Base-by-base conservation (phyloP, 2,888 invertebrate genomes). In the Patella pellucida region DNA sequence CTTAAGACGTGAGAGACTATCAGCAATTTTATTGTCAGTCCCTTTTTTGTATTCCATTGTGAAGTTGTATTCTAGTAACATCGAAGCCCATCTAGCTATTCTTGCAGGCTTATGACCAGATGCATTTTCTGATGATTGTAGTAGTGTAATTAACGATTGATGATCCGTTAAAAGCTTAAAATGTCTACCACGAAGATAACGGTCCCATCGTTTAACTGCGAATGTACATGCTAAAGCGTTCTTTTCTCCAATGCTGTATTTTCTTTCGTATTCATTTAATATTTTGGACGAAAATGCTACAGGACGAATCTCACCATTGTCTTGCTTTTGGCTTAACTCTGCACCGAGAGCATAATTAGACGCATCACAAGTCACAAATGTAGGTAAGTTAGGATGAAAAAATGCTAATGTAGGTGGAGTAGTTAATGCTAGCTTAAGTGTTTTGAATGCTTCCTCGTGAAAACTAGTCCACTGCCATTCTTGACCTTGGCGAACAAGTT, bases 221-320 rank as follows among this genome's bases (percentile, higher is more conserved):
- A n/a, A 71, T 27, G 52, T 67, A 69, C 73, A 68, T 41, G 68
- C 73, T n/a, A 73, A 19, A 11, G 73, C 73, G 27, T 73, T 70
- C 27, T 69, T 62, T 69, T 73, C 73, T n/a, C 73, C 73, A 31
- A 51, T 51, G 19, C 68, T 68, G 69, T 73, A 73, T 16, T 51
- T 27, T 19, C 52, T 16, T 68, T 73, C 69, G 14, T 16, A 54
- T 11, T 31, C 31, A 19, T 23, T 56, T 7, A 56, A 12, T 56
- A 56, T 56, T 56, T 56, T 56, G 4, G 56, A 56, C 19, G 56
- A n/a, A 69, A 73, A 73, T 19, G 73, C 73, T 16, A 73, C 69
- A 3, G 73, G 23, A 16, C n/a, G 52, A 54, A 54, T 54, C 9
- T 71, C 56, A 56, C 54, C 71, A 16, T 69, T 69, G n/a, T 69